A percentile compares a stretch with the other conserved stretches of the same genome.
Conservation (phyloP, 2,888 invertebrate species). For the Leptopilina drosophilae region DNA sequence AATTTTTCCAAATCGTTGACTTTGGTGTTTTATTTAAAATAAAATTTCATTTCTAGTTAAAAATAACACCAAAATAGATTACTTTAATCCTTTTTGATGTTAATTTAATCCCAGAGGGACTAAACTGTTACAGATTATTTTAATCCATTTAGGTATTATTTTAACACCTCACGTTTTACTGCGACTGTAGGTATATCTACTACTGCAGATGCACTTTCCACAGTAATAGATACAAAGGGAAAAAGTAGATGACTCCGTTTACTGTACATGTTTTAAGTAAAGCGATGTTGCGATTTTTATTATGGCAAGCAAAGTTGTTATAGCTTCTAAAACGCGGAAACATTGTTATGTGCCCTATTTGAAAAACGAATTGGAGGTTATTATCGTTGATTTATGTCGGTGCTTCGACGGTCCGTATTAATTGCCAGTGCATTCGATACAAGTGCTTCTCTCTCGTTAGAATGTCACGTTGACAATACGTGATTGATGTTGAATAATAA, state of each 20-base stretch:
- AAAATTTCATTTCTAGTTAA: too few relatives aligned
- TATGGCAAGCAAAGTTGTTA: slow-evolving; percentile 30
- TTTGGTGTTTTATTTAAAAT: too few relatives aligned
- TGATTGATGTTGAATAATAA: slow-evolving; percentile 41
- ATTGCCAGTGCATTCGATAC: slow-evolving; percentile 27
- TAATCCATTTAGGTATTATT: too few relatives aligned
- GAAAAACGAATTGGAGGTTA: slow-evolving; percentile 55
- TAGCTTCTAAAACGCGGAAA: slow-evolving; percentile 34
- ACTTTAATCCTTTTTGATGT: too few relatives aligned
- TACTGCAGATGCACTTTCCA: background rate
- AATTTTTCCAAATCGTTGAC: too few relatives aligned
- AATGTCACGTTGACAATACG: slow-evolving; percentile 39
- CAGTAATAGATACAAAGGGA: too few relatives aligned
- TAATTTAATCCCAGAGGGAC: too few relatives aligned
- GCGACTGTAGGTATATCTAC: too few relatives aligned
- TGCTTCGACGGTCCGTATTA: slow-evolving; percentile 37
- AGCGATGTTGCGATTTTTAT: slow-evolving; percentile 21
- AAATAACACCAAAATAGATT: too few relatives aligned
- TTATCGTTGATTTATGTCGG: slow-evolving; percentile 57
- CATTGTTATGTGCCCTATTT: slow-evolving; percentile 52
- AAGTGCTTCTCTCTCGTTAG: slow-evolving; percentile 32
- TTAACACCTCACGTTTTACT: too few relatives aligned
- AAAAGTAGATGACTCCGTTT: slow-evolving; percentile 21
- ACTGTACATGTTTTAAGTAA: slow-evolving; percentile 1
- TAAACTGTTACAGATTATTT: too few relatives aligned